These are phyloP conservation scores for Philereme transversata DNA, from an alignment of 2,888 invertebrate genomes.

Conservation along the genomic window DNA sequence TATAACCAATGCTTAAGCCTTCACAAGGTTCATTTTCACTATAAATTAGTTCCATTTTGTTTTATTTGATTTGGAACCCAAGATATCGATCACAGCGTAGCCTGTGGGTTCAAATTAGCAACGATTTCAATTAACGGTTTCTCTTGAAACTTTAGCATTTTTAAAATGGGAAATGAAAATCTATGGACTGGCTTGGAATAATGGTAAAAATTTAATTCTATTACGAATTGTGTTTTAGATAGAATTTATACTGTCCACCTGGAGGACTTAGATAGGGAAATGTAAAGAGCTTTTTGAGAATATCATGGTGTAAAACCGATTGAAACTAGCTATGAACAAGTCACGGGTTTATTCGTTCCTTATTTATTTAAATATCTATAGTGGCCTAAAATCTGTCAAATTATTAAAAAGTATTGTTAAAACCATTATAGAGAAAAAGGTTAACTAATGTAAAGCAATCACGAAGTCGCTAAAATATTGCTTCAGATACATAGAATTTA, in stretches of 20 bases:
- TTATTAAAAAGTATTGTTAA: neutral
- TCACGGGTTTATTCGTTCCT: neutral
- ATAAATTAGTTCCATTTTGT: neutral
- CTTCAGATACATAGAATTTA: neutral
- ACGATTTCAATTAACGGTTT: neutral
- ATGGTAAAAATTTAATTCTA: conserved; percentile 5
- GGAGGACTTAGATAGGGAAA: conserved; percentile 29
- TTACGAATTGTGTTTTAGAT: conserved; percentile 20
- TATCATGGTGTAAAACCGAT: conserved; percentile 15
- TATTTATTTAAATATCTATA: neutral
- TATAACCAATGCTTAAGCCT: too few relatives aligned
- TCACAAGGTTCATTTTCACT: neutral
- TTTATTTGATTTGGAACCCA: neutral
- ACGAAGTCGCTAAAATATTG: neutral
- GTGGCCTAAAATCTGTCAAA: neutral
- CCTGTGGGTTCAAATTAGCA: conserved; percentile 1
- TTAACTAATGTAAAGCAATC: neutral
- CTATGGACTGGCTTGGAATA: conserved; percentile 13
- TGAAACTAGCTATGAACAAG: neutral
- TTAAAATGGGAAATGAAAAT: neutral
- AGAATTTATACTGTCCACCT: conserved; percentile 26
- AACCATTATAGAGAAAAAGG: neutral
- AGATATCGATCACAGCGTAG: neutral
- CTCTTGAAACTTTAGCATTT: neutral
- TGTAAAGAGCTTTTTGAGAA: conserved; percentile 25